Conservation (phyloP, 2,797 vertebrate species). For the Lepilemur septentrionalis region DNA sequence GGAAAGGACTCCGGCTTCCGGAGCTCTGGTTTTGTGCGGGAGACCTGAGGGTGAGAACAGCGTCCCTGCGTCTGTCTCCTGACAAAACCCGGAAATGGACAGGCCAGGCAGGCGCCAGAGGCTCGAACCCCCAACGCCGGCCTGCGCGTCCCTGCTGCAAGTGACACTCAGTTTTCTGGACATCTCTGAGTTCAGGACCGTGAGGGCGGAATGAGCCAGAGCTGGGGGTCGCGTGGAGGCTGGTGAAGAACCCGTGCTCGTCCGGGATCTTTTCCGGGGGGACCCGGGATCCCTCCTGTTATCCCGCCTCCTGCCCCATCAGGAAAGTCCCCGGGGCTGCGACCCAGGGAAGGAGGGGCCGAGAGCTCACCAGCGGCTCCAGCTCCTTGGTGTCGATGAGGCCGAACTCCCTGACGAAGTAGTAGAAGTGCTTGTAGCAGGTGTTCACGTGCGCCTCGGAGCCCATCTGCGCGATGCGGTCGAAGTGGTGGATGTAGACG, state of each 20-base stretch:
- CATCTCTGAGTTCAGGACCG: neutral
- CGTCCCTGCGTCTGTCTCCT: neutral
- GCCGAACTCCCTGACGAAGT: conserved; percentile 96
- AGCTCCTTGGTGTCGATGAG: conserved; percentile 98
- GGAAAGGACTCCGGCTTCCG: accelerated
- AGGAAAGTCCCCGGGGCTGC: neutral
- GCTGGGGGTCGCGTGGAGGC: neutral
- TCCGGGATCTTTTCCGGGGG: neutral
- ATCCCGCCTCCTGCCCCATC: neutral
- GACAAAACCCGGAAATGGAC: neutral
- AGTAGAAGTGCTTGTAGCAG: conserved; percentile 99
- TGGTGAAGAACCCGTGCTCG: neutral
- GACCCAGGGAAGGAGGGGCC: neutral
- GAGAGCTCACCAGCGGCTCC: conserved; percentile 94
- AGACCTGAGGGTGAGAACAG: neutral
- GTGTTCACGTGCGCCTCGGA: conserved; percentile 98
- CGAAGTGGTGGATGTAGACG: conserved; percentile 99
- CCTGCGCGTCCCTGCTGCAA: neutral
- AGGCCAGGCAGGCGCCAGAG: neutral
- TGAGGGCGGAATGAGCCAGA: neutral
- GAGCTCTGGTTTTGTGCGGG: neutral
- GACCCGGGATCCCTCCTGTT: neutral
- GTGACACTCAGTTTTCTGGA: too few relatives aligned
- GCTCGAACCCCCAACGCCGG: neutral
- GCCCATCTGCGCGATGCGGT: conserved; percentile 96